Percentiles rank a stretch among this genome's conserved stretches.
Conservation (phyloP, 2,113 vertebrate species). For the Channa argus region DNA sequence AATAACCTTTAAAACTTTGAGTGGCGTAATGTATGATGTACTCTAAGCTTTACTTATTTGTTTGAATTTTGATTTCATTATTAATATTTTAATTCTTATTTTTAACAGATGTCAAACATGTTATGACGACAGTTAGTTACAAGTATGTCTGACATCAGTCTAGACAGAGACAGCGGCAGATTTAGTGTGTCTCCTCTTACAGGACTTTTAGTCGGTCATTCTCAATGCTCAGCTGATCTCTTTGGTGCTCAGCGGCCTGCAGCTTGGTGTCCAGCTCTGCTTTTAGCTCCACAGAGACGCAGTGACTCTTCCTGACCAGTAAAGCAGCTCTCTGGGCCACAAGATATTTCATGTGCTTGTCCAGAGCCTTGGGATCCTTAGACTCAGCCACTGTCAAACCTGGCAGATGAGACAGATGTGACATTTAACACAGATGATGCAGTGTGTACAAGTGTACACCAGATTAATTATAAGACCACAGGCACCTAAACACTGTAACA, state of each 20-base stretch:
- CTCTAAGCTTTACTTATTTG: too few species aligned
- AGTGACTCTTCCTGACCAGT: constrained; percentile 64
- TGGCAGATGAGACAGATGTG: constrained; percentile 32
- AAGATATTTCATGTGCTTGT: constrained; percentile 71
- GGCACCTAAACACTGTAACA: too few species aligned
- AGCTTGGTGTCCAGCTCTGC: constrained; percentile 74
- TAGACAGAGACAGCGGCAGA: not conserved
- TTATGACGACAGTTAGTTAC: too few species aligned
- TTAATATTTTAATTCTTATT: too few species aligned
- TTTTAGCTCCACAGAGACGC: constrained; percentile 76
- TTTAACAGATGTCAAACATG: too few species aligned
- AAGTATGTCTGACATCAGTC: not conserved
- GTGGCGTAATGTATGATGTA: too few species aligned
- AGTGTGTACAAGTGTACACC: too few species aligned
- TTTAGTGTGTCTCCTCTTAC: constrained; percentile 61
- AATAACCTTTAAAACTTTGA: too few species aligned
- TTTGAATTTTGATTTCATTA: too few species aligned
- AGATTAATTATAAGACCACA: too few species aligned
- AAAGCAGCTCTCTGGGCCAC: constrained; percentile 64
- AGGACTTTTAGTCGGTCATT: constrained; percentile 74
- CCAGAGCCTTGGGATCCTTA: constrained; percentile 71
- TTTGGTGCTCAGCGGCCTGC: constrained; percentile 50
- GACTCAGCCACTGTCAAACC: constrained; percentile 81
- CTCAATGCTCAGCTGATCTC: constrained; percentile 69
- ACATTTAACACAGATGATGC: too few species aligned